Base-by-base conservation (phyloP, 2,888 invertebrate species). In the Ganaspis brasiliensis region DNA sequence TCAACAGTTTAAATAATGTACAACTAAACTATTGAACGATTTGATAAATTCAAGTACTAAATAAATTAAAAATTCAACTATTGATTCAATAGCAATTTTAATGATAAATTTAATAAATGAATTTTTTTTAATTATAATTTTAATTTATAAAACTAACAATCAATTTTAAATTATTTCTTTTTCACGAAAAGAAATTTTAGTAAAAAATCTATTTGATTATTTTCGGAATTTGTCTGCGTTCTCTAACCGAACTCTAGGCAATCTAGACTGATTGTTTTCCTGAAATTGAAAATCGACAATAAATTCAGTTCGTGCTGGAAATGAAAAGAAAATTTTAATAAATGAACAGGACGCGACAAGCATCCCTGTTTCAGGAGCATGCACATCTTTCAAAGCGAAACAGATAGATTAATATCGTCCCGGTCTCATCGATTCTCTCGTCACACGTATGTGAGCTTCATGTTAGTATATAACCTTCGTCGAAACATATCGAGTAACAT, bases 331-430 rank as follows among this genome's bases (percentile, higher is more conserved):
- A 79, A 75, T 80, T 78, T 81, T 81, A 78, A 81, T 81, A 80
- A 77, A 82, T 79, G 77, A 79, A 76, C 73, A 78, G 63, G 67
- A 70, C 55, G 76, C 56, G 67, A 63, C 73, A 74, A 31, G 70
- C 52, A 40, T 45, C 24, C 56, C 12, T 21, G 55, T 63, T 72
- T 57, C 71, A 73, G 74, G 79, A 40, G 79, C 76, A 45, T 72
- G 77, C 79, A 78, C 73, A 81, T 79, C 78, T 82, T 75, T 82
- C 75, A 70, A 81, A 80, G 73, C 74, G 79, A 82, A 77, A 79
- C 80, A 82, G 81, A 84, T 83, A 82, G 80, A 84, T 83, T 79
- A 82, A 83, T 84, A 85, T 82, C 80, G 76, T 81, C 72, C 71
- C 63, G 79, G 78, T 77, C 78, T 72, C 79, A 82, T 81, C 81